Percentiles rank a stretch among this genome's conserved stretches.
These are phyloP conservation scores for Ramazzottius varieornatus DNA, from an alignment of 2,888 invertebrate species.

Conservation along the genomic window DNA sequence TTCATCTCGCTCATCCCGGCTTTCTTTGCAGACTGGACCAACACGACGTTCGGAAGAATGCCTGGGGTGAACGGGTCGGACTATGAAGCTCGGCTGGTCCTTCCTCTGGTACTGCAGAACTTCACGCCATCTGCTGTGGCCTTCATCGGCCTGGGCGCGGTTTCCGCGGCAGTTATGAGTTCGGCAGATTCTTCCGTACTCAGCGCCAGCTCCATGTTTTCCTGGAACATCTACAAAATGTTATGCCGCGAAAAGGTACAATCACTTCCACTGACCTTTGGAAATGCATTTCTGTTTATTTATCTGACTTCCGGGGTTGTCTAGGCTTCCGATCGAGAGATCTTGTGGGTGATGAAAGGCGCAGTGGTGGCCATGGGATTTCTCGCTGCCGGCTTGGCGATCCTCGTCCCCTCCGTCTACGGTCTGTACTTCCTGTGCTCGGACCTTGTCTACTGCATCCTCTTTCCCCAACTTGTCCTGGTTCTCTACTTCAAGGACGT, in stretches of 20 bases:
- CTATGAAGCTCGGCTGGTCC: constrained; percentile 60
- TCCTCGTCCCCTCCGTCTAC: constrained; percentile 89
- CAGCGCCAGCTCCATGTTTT: constrained; percentile 95
- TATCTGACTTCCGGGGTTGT: constrained; percentile 13
- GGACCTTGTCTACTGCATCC: constrained; percentile 88
- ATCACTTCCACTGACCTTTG: too few relatives aligned
- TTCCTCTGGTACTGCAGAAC: constrained; percentile 86
- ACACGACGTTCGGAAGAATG: constrained; percentile 42
- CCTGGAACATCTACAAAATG: constrained; percentile 86
- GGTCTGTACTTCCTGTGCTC: constrained; percentile 97
- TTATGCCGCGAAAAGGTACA: constrained; percentile 67
- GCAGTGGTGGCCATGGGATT: constrained; percentile 72
- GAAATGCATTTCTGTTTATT: background rate
- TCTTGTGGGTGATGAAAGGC: constrained; percentile 57
- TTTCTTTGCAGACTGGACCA: constrained; percentile 57
- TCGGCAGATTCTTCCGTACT: constrained; percentile 94
- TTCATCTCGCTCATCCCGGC: too few relatives aligned
- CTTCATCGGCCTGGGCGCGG: constrained; percentile 89
- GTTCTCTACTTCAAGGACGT: constrained; percentile 84
- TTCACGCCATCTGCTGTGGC: constrained; percentile 82
- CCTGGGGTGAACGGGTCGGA: constrained; percentile 19
- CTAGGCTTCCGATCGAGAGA: constrained; percentile 83
- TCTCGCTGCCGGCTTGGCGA: constrained; percentile 74
- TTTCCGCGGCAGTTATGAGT: constrained; percentile 97
- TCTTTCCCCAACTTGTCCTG: constrained; percentile 90